Percentiles rank a stretch among this genome's conserved stretches.
Conservation (phyloP, 2,113 vertebrate genomes). For the human region DNA sequence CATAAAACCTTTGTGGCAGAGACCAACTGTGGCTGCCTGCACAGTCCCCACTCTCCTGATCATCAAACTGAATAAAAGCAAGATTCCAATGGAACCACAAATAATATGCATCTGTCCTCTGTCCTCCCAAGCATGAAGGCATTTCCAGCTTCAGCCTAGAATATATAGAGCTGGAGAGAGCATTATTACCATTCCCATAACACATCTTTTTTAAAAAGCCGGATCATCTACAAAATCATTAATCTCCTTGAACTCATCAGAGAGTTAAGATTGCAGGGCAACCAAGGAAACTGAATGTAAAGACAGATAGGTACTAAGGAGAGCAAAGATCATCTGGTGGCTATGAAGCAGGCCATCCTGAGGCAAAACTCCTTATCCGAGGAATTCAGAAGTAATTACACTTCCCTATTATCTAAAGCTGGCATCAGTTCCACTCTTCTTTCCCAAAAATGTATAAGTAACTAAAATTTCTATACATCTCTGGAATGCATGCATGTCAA, state of each 20-base stretch:
- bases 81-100: neutral
- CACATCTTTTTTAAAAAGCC: neutral
- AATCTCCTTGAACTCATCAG: neutral
- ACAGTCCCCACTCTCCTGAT: neutral
- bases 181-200: neutral
- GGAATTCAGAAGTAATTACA: too few relatives aligned
- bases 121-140: neutral
- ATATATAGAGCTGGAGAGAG: neutral
- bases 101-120: neutral
- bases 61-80: neutral
- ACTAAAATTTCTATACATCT: too few relatives aligned
- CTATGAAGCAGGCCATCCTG: too few relatives aligned
- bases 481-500: too few relatives aligned
- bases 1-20: neutral
- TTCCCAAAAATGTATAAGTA: too few relatives aligned
- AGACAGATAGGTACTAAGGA: neutral
- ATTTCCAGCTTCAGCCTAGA: neutral
- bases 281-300: neutral
- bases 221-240: neutral
- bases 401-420: too few relatives aligned
- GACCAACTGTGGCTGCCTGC: neutral
- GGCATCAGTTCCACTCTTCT: too few relatives aligned
- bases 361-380: too few relatives aligned
- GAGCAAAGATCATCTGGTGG: too few relatives aligned
- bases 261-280: neutral